Conservation (phyloP, 2,888 invertebrate genomes). For the Sturmia bella region DNA sequence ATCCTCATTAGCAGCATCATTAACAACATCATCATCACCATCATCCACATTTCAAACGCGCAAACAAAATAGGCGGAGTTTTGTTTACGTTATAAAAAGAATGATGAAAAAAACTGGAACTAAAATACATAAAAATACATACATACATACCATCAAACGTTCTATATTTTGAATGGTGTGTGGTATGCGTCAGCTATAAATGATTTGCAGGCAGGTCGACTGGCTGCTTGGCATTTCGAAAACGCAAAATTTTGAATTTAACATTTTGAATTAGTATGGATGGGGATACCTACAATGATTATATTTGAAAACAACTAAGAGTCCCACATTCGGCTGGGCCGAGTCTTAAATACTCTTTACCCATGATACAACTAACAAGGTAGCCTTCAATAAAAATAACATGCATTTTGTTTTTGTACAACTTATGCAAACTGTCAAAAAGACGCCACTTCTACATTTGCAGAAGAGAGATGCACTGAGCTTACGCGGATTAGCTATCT, state of each 20-base stretch:
- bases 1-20: not conserved
- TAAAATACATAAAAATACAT: conserved; percentile 33
- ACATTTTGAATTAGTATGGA: not conserved
- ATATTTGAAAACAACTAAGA: too few species aligned
- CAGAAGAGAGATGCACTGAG: too few species aligned
- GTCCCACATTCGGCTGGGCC: too few species aligned
- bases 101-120: conserved; percentile 59
- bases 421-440: too few species aligned
- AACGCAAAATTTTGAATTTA: conserved; percentile 32
- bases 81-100: conserved; percentile 78
- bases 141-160: conserved; percentile 29
- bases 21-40: conserved; percentile 17
- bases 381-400: too few species aligned
- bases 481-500: too few species aligned
- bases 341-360: too few species aligned
- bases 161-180: conserved; percentile 21
- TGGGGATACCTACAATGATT: not conserved
- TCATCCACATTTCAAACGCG: conserved; percentile 11
- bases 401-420: too few species aligned
- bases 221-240: conserved; percentile 44
- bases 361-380: too few species aligned
- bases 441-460: too few species aligned
- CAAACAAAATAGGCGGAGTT: conserved; percentile 78
- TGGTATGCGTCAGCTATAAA: conserved; percentile 57
- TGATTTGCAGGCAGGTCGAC: conserved; percentile 55